A percentile compares a stretch with the other conserved stretches of the same genome.
Evolutionary conservation across 1,140 invertebrate species (phyloP).

Genomic region (Panulirus ornatus): DNA sequence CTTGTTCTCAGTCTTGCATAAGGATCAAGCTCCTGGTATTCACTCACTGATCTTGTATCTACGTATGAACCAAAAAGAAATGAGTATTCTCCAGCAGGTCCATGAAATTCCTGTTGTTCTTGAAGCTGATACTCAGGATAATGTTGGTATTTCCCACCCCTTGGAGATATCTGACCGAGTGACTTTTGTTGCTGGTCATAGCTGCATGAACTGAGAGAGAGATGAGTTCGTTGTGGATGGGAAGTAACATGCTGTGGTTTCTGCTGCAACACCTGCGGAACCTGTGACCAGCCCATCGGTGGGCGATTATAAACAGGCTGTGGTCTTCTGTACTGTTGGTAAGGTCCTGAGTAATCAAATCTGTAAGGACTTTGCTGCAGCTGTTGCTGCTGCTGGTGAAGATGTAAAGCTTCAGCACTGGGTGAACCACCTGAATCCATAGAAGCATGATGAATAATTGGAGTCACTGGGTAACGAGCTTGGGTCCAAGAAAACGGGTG

Average conservation of each 20-base stretch:
- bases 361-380: conserved; percentile 48
- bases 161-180: conserved; percentile 28
- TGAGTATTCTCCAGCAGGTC: conserved; percentile 19
- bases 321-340: conserved; percentile 46
- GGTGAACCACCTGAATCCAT: conserved; percentile 38
- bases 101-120: conserved; percentile 24
- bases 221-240: conserved; percentile 35
- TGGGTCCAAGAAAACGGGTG: conserved; percentile 75
- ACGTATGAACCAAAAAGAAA: neutral
- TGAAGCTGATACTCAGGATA: conserved; percentile 53
- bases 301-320: conserved; percentile 59
- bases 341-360: conserved; percentile 54
- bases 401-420: conserved; percentile 34
- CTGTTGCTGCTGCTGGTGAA: conserved; percentile 54
- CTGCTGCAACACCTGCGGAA: conserved; percentile 30
- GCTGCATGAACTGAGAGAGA: neutral
- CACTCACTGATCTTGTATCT: neutral
- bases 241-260: conserved; percentile 37
- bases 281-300: conserved; percentile 57
- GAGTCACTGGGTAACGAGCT: conserved; percentile 65
- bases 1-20: neutral
- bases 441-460: conserved; percentile 29
- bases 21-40: conserved; percentile 26
- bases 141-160: conserved; percentile 64
- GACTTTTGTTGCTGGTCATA: conserved; percentile 45